Evolutionary conservation across 2,797 vertebrate genomes (phyloP).

Genomic region (Triplophysa bombifrons): DNA sequence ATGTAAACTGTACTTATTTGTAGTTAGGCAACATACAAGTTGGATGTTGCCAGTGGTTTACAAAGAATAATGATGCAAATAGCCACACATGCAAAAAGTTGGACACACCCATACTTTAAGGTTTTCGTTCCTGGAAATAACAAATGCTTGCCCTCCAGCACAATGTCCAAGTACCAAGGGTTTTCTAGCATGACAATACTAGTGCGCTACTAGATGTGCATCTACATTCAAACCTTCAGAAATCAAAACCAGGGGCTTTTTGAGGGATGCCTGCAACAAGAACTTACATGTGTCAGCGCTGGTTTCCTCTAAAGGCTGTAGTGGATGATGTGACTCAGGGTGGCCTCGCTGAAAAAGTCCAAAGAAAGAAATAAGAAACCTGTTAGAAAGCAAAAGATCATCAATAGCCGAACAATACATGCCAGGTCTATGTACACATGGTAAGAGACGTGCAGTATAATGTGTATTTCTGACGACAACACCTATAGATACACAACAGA

Average conservation of each 20-base stretch:
- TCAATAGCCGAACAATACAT: not conserved
- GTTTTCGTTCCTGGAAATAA: not conserved
- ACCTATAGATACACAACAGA: constrained; percentile 22
- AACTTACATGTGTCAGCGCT: constrained; percentile 22
- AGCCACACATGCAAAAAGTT: not conserved
- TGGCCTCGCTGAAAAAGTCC: constrained; percentile 16
- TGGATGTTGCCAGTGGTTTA: not conserved
- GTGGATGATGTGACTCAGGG: not conserved
- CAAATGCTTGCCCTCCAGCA: not conserved
- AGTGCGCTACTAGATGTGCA: too few species aligned
- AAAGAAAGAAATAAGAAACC: constrained; percentile 8
- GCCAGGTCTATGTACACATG: constrained; percentile 35
- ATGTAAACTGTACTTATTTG: not conserved
- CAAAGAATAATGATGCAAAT: constrained; percentile 2
- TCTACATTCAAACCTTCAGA: not conserved
- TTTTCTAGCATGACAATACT: not conserved
- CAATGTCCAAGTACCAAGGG: not conserved
- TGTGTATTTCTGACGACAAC: constrained; percentile 12
- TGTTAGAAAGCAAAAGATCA: constrained; percentile 1
- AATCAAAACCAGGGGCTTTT: not conserved
- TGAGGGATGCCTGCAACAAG: not conserved
- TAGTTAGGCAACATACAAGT: not conserved
- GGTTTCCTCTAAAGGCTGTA: not conserved
- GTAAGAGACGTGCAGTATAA: not conserved
- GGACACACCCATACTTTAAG: constrained; percentile 14